Evolutionary conservation across 2,113 vertebrate species (phyloP).

Genomic region (Trematomus loennbergii): DNA sequence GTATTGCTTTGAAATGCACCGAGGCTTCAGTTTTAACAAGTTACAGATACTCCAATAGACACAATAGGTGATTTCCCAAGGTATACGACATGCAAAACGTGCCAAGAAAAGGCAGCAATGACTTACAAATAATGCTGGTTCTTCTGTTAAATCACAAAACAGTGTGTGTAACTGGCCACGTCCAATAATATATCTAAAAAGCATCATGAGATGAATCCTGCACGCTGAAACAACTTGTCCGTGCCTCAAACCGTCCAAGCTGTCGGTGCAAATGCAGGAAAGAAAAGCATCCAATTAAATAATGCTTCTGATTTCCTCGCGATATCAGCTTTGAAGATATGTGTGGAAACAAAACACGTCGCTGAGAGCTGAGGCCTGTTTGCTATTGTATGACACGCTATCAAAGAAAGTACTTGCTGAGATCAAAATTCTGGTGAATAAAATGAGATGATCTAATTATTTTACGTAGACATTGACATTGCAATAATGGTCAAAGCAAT

Average conservation of each 20-base stretch:
- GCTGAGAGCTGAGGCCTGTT: no score
- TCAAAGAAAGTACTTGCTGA: no score
- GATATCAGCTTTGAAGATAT: no score
- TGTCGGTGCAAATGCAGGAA: neutral
- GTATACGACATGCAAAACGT: neutral
- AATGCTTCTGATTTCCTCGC: neutral
- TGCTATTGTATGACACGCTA: no score
- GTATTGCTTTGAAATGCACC: conserved; percentile 5
- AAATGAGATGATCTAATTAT: no score
- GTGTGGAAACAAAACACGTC: no score
- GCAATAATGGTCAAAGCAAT: no score
- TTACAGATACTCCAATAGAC: neutral
- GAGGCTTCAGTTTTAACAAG: neutral
- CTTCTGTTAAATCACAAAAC: neutral
- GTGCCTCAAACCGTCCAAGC: neutral
- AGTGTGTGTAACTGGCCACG: neutral
- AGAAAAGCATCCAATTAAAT: no score
- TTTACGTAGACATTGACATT: no score
- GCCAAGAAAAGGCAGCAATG: neutral
- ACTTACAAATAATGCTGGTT: neutral
- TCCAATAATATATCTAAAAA: no score
- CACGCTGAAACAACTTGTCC: neutral
- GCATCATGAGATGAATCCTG: neutral
- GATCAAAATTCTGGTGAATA: no score
- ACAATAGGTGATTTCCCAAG: neutral